A percentile compares a stretch with the other conserved stretches of the same genome.
Evolutionary conservation across 2,797 vertebrate species (phyloP).

Genomic region (Rousettus madagascariensis): DNA sequence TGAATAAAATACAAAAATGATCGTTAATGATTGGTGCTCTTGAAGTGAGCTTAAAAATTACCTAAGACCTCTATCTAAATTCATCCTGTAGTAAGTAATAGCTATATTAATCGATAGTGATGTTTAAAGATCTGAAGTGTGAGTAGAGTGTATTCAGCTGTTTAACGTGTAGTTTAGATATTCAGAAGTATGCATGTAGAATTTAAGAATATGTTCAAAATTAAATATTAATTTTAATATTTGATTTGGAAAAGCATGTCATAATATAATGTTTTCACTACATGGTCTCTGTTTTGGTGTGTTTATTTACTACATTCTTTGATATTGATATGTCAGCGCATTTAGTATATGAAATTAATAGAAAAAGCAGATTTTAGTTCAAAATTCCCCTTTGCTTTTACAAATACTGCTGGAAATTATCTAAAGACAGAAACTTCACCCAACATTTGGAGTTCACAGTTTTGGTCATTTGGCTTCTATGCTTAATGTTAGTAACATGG

Average conservation of each 20-base stretch:
- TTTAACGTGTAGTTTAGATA: slow-evolving; percentile 88
- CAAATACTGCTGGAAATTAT: slow-evolving; percentile 69
- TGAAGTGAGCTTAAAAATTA: slow-evolving; percentile 82
- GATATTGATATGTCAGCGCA: slow-evolving; percentile 41
- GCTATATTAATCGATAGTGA: slow-evolving; percentile 86
- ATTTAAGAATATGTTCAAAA: slow-evolving; percentile 88
- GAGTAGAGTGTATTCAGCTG: slow-evolving; percentile 90
- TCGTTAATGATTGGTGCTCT: slow-evolving; percentile 84
- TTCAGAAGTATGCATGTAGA: slow-evolving; percentile 92
- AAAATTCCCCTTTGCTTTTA: slow-evolving; percentile 48
- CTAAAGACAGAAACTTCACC: slow-evolving; percentile 66
- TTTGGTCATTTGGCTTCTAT: slow-evolving; percentile 72
- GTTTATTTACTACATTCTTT: slow-evolving; percentile 81
- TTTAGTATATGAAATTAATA: slow-evolving; percentile 50
- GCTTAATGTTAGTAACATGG: slow-evolving; percentile 76
- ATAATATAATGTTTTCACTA: slow-evolving; percentile 87
- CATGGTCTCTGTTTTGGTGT: slow-evolving; percentile 81
- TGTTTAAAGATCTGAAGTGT: slow-evolving; percentile 89
- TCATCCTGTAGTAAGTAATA: slow-evolving; percentile 87
- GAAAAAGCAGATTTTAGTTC: slow-evolving; percentile 34
- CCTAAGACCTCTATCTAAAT: slow-evolving; percentile 80
- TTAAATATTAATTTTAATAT: slow-evolving; percentile 85
- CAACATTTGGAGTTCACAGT: slow-evolving; percentile 73
- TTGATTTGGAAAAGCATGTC: slow-evolving; percentile 87
- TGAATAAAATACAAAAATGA: slow-evolving; percentile 83